Conservation (phyloP, 2,113 vertebrate species). For the Leptocoma aspasia region DNA sequence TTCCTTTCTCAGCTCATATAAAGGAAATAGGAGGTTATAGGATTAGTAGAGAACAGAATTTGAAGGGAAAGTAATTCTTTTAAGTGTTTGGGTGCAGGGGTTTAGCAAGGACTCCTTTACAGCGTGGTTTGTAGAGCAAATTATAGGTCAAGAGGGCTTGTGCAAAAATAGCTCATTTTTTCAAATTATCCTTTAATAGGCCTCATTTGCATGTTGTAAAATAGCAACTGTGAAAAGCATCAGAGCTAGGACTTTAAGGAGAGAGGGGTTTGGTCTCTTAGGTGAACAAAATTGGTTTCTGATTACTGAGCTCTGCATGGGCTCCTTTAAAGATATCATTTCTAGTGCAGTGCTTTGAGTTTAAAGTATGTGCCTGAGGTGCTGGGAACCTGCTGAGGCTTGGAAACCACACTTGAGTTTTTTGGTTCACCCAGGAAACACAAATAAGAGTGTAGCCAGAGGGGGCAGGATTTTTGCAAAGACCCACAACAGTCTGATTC, state of each 20-base stretch:
- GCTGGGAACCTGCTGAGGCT: neutral
- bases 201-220: neutral
- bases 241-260: neutral
- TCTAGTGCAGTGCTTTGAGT: neutral
- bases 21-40: neutral
- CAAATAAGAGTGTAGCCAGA: neutral
- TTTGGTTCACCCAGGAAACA: neutral
- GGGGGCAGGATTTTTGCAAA: neutral
- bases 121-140: rapidly evolving
- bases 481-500: neutral
- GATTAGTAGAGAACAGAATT: neutral
- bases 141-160: neutral
- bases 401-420: neutral
- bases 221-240: neutral
- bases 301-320: neutral
- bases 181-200: neutral
- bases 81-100: neutral
- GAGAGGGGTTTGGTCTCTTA: neutral
- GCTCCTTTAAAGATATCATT: neutral
- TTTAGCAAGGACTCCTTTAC: neutral
- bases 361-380: neutral
- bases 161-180: neutral
- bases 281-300: neutral
- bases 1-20: neutral
- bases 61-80: neutral